phyloP scores from a whole-genome alignment of 2,113 vertebrate species.

The Megaceryle maxima region DNA sequence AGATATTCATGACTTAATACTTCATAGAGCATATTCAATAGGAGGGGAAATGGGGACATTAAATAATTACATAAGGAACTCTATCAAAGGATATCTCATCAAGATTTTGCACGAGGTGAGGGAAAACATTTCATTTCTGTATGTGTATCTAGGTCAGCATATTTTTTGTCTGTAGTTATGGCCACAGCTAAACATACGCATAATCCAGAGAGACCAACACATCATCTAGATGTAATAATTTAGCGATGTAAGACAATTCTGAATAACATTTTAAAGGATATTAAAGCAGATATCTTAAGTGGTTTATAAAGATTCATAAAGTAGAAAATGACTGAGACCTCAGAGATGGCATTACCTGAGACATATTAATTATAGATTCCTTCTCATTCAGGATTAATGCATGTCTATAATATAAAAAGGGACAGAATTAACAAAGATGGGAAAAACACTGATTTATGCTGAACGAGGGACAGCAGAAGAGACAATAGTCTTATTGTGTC shows the following conservation, averaged over 20 bases:
- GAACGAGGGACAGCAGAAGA: not conserved
- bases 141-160: not conserved
- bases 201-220: not conserved
- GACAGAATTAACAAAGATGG: not conserved
- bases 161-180: not conserved
- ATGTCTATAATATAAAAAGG: not conserved
- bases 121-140: not conserved
- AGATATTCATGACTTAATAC: not conserved
- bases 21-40: not conserved
- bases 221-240: not conserved
- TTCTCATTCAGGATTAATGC: constrained; percentile 39
- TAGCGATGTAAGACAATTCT: not conserved
- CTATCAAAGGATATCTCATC: not conserved
- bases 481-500: not conserved
- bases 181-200: not conserved
- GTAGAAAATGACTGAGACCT: not conserved
- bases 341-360: not conserved
- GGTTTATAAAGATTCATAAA: not conserved
- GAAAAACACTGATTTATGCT: not conserved
- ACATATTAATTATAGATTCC: constrained; percentile 59
- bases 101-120: not conserved
- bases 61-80: not conserved
- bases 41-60: not conserved
- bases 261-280: not conserved
- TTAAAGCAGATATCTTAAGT: not conserved